Conservation (phyloP, 2,888 invertebrate species). For the Microchrysa polita region DNA sequence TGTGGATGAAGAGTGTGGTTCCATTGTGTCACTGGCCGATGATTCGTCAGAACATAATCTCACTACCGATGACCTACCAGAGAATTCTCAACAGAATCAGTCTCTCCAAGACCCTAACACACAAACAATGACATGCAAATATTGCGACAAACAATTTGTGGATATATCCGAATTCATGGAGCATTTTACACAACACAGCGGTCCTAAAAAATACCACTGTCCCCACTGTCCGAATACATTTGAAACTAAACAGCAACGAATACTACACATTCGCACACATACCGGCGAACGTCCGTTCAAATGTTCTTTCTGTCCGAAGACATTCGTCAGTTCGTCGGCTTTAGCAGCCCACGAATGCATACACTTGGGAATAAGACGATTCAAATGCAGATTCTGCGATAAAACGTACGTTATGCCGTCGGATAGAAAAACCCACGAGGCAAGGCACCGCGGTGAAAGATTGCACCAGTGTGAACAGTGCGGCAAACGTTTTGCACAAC, state of each 20-base stretch:
- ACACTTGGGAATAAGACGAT: neutral
- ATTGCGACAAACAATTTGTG: neutral
- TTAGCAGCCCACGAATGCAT: neutral
- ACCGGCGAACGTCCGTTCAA: conserved; percentile 8
- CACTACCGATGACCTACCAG: no score
- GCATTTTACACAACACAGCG: neutral
- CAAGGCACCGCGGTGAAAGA: neutral
- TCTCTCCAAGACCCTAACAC: no score
- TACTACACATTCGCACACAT: neutral
- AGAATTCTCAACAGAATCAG: no score
- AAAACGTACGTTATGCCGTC: neutral
- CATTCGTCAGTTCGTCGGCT: neutral
- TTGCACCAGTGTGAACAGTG: conserved; percentile 8
- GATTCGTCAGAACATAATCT: no score
- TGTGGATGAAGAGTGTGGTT: no score
- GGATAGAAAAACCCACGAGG: neutral
- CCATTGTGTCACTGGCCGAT: no score
- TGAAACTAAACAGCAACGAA: neutral
- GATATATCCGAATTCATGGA: neutral
- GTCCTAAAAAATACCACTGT: neutral
- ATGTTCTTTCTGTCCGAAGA: conserved; percentile 3
- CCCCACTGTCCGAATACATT: neutral
- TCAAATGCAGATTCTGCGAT: neutral
- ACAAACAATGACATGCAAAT: neutral
- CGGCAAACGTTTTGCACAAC: neutral